phyloP scores from a whole-genome alignment of 2,797 vertebrate genomes.

The Falco berigora region DNA sequence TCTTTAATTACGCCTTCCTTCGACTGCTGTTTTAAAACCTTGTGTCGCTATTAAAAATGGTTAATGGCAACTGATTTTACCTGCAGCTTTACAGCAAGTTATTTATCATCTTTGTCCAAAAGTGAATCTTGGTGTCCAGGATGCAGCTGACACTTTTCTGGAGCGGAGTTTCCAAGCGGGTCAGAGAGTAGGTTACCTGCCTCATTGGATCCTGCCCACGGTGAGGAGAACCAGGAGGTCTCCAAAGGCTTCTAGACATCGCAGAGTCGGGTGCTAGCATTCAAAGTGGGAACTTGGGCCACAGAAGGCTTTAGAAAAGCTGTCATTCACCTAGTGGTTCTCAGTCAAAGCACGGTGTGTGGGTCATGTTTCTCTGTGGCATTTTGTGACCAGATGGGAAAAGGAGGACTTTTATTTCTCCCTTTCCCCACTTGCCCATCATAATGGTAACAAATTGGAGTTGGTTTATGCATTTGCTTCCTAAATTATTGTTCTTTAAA shows the following conservation, averaged over 20 bases:
- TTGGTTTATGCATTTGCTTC: neutral
- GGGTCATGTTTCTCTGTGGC: accelerated
- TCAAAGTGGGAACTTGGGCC: neutral
- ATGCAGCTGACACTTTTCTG: neutral
- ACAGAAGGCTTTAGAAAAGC: neutral
- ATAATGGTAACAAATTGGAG: neutral
- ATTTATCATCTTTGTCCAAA: neutral
- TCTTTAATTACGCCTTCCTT: constrained; percentile 21
- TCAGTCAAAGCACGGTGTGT: neutral
- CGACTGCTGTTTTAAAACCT: neutral
- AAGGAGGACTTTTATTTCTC: neutral
- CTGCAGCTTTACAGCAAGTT: neutral
- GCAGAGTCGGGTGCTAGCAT: neutral
- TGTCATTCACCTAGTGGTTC: neutral
- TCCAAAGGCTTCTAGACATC: neutral
- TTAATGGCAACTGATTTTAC: neutral
- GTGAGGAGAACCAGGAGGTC: neutral
- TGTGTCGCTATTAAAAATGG: neutral
- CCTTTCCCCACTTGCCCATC: neutral
- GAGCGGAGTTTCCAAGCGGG: neutral
- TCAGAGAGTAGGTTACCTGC: neutral
- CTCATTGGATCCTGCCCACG: neutral
- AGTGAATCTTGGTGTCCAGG: neutral
- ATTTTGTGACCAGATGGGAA: neutral
- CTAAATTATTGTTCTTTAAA: neutral